Percentiles rank a stretch among this genome's conserved stretches.
Conservation (phyloP, 2,888 invertebrate species). For the Mayetiola destructor region DNA sequence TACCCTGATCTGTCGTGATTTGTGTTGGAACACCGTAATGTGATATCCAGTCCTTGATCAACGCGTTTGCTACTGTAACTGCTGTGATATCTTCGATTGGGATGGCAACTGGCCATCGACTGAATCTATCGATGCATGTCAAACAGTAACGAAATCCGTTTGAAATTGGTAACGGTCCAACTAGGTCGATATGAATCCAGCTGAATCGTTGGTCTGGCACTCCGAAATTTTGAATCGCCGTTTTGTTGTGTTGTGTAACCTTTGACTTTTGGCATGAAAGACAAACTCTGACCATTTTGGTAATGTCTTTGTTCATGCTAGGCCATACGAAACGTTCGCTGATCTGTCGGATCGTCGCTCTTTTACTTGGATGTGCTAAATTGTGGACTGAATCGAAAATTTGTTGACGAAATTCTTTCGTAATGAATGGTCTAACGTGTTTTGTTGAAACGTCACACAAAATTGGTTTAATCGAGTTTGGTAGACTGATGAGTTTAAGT, state of each 20-base stretch:
- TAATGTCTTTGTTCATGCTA: neutral
- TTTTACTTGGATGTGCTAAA: neutral
- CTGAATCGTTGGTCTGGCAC: constrained; percentile 14
- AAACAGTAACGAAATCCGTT: constrained; percentile 16
- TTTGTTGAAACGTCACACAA: constrained; percentile 17
- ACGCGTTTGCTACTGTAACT: constrained; percentile 15
- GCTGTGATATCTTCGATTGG: constrained; percentile 17
- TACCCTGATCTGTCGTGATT: constrained; percentile 27
- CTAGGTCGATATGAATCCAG: constrained; percentile 31
- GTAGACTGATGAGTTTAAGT: neutral
- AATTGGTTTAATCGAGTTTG: neutral
- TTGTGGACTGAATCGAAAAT: neutral
- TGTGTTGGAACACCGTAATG: constrained; percentile 16
- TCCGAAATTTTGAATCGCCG: neutral
- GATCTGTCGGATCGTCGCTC: neutral
- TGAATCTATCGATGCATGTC: constrained; percentile 17
- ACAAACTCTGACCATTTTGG: neutral
- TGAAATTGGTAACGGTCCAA: constrained; percentile 24
- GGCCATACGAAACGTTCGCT: neutral
- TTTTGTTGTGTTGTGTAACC: neutral
- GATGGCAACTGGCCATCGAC: constrained; percentile 18
- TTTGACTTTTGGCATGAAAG: neutral
- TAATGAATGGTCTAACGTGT: neutral
- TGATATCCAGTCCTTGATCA: constrained; percentile 17
- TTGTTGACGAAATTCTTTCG: neutral